Evolutionary conservation across 2,113 vertebrate genomes (phyloP).

Genomic region (Nipponia nippon): DNA sequence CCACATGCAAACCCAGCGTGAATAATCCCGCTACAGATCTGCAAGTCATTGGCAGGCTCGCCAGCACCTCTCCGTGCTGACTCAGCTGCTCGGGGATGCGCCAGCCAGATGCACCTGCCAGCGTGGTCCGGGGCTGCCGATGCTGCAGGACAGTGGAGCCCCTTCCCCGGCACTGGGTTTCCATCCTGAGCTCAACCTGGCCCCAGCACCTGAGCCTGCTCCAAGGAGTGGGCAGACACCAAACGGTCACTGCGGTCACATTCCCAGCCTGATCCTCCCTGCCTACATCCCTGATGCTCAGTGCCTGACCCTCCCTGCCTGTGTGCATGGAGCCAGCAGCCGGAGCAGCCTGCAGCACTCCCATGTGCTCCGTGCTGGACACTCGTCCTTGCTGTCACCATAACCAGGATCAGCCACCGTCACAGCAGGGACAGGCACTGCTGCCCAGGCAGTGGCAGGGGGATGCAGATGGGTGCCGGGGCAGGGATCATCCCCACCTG

Average conservation of each 20-base stretch:
- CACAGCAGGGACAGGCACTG: fast-evolving
- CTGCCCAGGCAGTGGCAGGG: fast-evolving
- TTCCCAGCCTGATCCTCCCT: background rate
- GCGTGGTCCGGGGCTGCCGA: background rate
- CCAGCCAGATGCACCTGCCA: background rate
- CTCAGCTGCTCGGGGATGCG: background rate
- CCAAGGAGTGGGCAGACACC: background rate
- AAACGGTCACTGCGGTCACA: fast-evolving
- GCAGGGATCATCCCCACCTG: background rate
- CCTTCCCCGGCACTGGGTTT: background rate
- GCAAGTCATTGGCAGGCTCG: background rate
- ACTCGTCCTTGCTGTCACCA: background rate
- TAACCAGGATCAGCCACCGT: background rate
- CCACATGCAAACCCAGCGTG: background rate
- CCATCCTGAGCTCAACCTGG: fast-evolving
- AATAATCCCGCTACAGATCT: background rate
- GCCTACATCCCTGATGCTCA: background rate
- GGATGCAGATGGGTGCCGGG: fast-evolving
- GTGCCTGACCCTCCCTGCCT: background rate
- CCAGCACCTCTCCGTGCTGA: background rate
- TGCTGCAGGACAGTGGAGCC: background rate
- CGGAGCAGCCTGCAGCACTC: background rate
- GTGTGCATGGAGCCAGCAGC: fast-evolving
- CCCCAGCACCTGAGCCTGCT: fast-evolving
- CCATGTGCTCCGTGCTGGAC: background rate